Percentiles rank a stretch among this genome's conserved stretches.
These are phyloP conservation scores for Panagrolaimus sp. DNA, from an alignment of 1,140 invertebrate genomes.

Conservation along the genomic window DNA sequence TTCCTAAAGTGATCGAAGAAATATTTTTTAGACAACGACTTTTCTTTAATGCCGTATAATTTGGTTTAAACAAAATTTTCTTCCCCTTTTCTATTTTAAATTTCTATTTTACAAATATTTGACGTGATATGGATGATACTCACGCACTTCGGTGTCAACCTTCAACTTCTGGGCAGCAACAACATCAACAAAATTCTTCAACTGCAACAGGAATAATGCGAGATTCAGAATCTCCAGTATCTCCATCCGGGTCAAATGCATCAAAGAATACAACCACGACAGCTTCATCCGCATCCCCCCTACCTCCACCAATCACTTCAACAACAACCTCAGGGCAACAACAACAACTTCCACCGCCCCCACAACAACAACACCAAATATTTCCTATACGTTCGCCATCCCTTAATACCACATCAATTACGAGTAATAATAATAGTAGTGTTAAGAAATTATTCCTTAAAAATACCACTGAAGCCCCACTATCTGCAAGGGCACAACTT, in stretches of 20 bases:
- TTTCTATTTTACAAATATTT: no score
- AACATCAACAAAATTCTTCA: no score
- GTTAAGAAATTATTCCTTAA: neutral
- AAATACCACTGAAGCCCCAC: neutral
- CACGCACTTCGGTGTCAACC: conserved; percentile 11
- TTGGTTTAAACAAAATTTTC: no score
- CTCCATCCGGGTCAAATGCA: neutral
- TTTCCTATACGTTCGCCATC: neutral
- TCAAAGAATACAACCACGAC: neutral
- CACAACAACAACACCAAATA: conserved; percentile 8
- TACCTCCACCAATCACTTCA: no score
- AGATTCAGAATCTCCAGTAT: neutral
- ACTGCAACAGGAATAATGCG: no score
- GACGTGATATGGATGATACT: conserved; percentile 1
- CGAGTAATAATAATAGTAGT: neutral
- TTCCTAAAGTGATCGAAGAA: no score
- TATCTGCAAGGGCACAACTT: neutral
- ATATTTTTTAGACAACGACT: no score
- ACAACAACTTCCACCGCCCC: neutral
- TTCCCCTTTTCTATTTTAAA: no score
- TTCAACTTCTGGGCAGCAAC: neutral
- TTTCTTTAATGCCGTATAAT: no score
- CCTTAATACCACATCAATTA: conserved; percentile 1
- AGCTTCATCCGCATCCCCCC: no score
- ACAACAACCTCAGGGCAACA: neutral